Conservation (phyloP, 2,797 vertebrate genomes). For the Etheostoma perlongum region DNA sequence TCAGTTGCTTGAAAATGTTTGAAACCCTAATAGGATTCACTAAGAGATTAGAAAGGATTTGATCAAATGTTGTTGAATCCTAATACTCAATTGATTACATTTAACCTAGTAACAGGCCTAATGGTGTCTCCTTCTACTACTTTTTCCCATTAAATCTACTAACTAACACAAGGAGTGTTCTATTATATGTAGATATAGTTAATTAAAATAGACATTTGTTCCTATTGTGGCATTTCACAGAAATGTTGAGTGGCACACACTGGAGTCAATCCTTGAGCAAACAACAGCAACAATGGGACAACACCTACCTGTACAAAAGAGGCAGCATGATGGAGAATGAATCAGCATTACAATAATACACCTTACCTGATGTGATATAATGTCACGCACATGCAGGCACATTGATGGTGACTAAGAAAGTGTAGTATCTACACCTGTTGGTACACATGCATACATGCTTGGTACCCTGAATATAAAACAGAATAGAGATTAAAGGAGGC, state of each 20-base stretch:
- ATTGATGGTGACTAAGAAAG: background rate
- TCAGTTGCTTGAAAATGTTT: background rate
- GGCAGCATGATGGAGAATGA: background rate
- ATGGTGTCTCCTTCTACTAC: background rate
- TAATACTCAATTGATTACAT: background rate
- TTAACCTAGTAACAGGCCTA: background rate
- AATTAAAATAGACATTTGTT: background rate
- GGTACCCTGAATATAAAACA: background rate
- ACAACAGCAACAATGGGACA: background rate
- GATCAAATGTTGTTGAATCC: background rate
- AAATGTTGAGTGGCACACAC: background rate
- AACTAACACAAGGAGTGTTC: background rate
- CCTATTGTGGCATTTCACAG: background rate
- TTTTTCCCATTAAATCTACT: background rate
- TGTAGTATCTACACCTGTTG: background rate
- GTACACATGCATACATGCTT: too few relatives aligned
- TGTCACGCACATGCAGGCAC: background rate
- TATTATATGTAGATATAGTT: background rate
- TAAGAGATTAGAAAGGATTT: constrained; percentile 8
- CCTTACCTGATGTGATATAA: background rate
- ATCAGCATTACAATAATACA: background rate
- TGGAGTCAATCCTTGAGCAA: background rate
- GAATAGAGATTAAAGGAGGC: background rate
- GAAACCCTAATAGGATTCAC: constrained; percentile 2
- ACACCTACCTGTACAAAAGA: background rate